Base-by-base conservation (phyloP, 2,888 invertebrate genomes). In the Spilosoma lubricipeda region DNA sequence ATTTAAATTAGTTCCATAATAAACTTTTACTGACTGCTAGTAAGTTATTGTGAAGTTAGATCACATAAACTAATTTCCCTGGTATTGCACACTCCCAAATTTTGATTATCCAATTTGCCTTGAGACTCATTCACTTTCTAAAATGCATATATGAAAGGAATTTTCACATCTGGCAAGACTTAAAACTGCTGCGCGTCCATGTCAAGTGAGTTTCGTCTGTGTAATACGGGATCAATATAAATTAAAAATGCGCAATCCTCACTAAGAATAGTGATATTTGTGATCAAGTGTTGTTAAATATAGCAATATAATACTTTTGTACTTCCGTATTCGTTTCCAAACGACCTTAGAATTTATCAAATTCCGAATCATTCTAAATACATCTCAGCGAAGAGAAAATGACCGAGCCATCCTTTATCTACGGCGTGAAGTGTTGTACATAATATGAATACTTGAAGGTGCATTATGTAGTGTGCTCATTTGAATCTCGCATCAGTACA, bases 141-240 rank as follows among this genome's bases (percentile, higher is more conserved):
- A 80, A 82, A 75, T 80, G 76, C 70, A 80, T 71, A 78, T 75
- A 71, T 67, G 73, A 63, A 77, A 64, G 67, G 67, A 78, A 79
- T 78, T 85, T 84, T 76, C 68, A 11, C 45, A 20, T 68, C 71
- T 87, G 89, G 94, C 90, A 93, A 93, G 91, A 89, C 86, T 77
- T 36, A 82, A 89, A 88, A 89, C 90, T 92, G 89, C 93, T 93
- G 94, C 94, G 95, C 95, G 95, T 95, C 95, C 95, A 92, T 95
- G 94, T 93, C 94, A 94, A 92, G 93, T 89, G 89, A 91, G 88
- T 90, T 91, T 91, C 90, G 88, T 92, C 90, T 92, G 91, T 91
- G 91, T 90, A 89, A 85, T 86, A 89, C 87, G 88, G 91, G 94
- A 95, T 95, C 95, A 95, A 95, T 95, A 95, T 88, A 92, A 91